Percentiles rank a stretch among this genome's conserved stretches.
Evolutionary conservation across 2,113 vertebrate species (phyloP).

Genomic region (Odontesthes bonariensis): DNA sequence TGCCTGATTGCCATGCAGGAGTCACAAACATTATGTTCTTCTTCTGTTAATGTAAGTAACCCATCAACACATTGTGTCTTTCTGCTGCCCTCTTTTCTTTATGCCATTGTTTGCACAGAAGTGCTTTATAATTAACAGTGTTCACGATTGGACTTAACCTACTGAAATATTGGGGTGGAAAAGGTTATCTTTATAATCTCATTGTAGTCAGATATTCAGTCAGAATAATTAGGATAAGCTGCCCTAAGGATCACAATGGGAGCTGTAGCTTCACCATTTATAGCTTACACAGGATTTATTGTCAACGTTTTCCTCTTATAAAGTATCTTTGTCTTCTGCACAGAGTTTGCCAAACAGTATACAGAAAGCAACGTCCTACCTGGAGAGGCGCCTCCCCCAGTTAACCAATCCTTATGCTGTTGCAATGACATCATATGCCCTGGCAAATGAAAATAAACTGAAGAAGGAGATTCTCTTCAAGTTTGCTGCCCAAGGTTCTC

Average conservation of each 20-base stretch:
- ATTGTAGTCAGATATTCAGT: no score
- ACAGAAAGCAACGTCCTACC: constrained; percentile 75
- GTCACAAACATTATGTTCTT: constrained; percentile 73
- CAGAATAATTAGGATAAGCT: no score
- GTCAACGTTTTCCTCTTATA: not conserved
- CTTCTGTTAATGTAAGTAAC: constrained; percentile 80
- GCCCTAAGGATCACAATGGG: no score
- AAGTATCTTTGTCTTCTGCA: not conserved
- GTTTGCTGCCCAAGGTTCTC: constrained; percentile 78
- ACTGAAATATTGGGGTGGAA: no score
- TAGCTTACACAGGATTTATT: not conserved
- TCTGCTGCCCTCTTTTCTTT: not conserved
- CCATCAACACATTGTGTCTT: not conserved
- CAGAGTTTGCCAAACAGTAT: constrained; percentile 81
- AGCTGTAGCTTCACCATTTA: no score
- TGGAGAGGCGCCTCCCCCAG: constrained; percentile 66
- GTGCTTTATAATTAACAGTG: no score
- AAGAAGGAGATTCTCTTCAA: constrained; percentile 64
- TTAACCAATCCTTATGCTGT: constrained; percentile 86
- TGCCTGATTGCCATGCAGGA: constrained; percentile 87
- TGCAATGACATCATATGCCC: constrained; percentile 86
- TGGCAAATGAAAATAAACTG: constrained; percentile 77
- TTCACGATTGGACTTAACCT: no score
- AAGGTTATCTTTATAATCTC: no score
- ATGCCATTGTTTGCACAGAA: no score